Percentiles rank a stretch among this genome's conserved stretches.
Evolutionary conservation across 2,797 vertebrate genomes (phyloP).

Genomic region (Phalanger gymnotis): DNA sequence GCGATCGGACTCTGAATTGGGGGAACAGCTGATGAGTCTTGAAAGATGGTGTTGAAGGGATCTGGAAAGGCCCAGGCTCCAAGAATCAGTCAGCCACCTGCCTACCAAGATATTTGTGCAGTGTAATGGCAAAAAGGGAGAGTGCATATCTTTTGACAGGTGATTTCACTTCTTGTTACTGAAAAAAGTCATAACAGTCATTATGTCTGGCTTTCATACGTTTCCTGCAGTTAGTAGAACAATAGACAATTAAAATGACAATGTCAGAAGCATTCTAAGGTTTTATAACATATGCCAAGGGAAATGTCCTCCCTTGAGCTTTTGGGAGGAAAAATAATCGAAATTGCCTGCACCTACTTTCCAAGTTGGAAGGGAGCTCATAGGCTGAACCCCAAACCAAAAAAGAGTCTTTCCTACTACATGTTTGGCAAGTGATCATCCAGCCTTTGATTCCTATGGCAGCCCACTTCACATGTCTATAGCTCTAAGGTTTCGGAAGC

Average conservation of each 20-base stretch:
- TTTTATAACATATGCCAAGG: slow-evolving; percentile 47
- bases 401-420: neutral
- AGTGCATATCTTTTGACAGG: slow-evolving; percentile 60
- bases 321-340: slow-evolving; percentile 48
- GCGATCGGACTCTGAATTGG: neutral
- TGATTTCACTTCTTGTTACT: slow-evolving; percentile 58
- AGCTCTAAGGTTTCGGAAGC: neutral
- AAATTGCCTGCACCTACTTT: neutral
- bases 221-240: slow-evolving; percentile 62
- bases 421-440: neutral
- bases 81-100: neutral
- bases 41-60: neutral
- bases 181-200: slow-evolving; percentile 61
- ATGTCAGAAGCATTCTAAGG: slow-evolving; percentile 43
- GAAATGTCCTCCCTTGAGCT: slow-evolving; percentile 42
- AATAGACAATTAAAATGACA: slow-evolving; percentile 58
- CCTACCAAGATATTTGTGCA: slow-evolving; percentile 20
- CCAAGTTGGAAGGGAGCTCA: neutral
- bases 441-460: neutral
- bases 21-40: neutral
- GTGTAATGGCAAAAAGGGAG: slow-evolving; percentile 54
- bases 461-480: neutral
- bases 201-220: slow-evolving; percentile 52
- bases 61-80: slow-evolving; percentile 2
- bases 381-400: neutral